Evolutionary conservation across 2,113 vertebrate genomes (phyloP).

Genomic region (Antechinus flavipes): DNA sequence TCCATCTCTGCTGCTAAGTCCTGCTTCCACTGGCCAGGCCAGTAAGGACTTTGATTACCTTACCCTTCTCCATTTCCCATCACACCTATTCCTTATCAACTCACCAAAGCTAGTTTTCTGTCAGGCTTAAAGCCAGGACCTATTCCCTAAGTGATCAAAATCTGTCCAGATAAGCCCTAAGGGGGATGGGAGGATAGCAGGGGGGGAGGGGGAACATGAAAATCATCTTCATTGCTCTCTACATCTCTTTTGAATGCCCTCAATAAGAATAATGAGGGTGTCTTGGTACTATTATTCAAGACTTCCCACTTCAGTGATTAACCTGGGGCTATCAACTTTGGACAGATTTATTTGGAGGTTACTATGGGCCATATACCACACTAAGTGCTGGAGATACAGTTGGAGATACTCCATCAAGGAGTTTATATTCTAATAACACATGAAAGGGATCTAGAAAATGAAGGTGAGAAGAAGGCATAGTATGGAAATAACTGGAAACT

Average conservation of each 20-base stretch:
- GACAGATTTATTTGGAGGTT: neutral
- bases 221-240: neutral
- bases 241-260: neutral
- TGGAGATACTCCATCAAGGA: neutral
- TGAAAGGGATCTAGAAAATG: neutral
- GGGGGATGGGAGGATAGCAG: neutral
- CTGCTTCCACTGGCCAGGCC: neutral
- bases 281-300: neutral
- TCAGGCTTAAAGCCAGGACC: neutral
- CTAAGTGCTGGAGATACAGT: neutral
- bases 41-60: neutral
- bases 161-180: neutral
- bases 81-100: neutral
- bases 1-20: neutral
- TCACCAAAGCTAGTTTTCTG: constrained; percentile 14
- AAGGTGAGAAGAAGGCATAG: neutral
- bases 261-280: no score
- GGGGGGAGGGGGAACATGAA: neutral
- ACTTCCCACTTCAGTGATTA: neutral
- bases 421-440: neutral
- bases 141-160: neutral
- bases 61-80: neutral
- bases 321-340: neutral
- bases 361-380: neutral
- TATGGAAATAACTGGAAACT: neutral